phyloP scores from a whole-genome alignment of 2,113 vertebrate genomes.

The Pachypanchax playfairii region DNA sequence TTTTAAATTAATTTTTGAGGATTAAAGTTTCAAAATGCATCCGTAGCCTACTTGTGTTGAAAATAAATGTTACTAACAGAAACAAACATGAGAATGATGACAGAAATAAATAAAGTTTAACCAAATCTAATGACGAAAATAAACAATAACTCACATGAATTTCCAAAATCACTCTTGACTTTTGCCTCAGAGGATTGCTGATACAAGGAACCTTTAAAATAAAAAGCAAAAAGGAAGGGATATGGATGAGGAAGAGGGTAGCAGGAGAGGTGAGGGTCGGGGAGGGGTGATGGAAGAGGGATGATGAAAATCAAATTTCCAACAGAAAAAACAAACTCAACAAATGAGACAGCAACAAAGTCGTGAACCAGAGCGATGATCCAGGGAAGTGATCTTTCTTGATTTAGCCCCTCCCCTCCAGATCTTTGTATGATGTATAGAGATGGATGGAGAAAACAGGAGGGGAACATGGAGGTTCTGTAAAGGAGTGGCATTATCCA shows the following conservation, averaged over 20 bases:
- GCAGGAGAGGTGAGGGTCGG: too few relatives aligned
- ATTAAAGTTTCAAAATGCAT: too few relatives aligned
- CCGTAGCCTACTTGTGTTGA: too few relatives aligned
- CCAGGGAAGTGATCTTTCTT: constrained; percentile 66
- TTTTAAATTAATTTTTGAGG: too few relatives aligned
- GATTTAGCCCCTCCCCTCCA: constrained; percentile 64
- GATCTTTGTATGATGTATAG: constrained; percentile 54
- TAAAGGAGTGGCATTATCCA: constrained; percentile 73
- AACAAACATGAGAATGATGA: constrained; percentile 29
- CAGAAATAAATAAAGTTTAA: constrained; percentile 19
- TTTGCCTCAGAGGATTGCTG: constrained; percentile 96
- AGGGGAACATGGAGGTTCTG: constrained; percentile 44
- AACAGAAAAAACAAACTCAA: constrained; percentile 80
- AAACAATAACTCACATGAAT: constrained; percentile 95
- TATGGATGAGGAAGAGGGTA: constrained; percentile 64
- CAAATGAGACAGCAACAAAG: constrained; percentile 79
- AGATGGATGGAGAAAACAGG: constrained; percentile 67
- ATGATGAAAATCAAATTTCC: constrained; percentile 82
- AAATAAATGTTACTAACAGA: constrained; percentile 18
- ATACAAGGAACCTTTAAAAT: constrained; percentile 92
- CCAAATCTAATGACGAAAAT: constrained; percentile 49
- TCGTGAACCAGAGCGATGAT: constrained; percentile 82
- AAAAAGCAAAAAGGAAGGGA: constrained; percentile 64
- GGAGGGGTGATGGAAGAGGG: constrained; percentile 77
- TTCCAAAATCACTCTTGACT: constrained; percentile 94